Percentiles rank a stretch among this genome's conserved stretches.
Conservation (phyloP, 2,888 invertebrate species). For the Eupelmus urozonus region DNA sequence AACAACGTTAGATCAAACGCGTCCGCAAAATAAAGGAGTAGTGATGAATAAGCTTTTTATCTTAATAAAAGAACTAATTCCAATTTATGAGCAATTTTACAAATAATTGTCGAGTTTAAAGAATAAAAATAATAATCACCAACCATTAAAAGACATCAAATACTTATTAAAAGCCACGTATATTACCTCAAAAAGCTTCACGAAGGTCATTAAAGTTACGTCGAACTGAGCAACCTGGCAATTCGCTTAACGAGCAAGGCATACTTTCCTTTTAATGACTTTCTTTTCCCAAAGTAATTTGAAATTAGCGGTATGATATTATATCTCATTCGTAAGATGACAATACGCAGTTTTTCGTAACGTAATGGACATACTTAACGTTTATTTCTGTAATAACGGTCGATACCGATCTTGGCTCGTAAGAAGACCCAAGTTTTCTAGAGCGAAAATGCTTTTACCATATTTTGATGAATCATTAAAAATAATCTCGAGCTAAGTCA, state of each 20-base stretch:
- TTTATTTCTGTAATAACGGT: not conserved
- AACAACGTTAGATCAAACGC: too few relatives aligned
- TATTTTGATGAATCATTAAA: conserved; percentile 9
- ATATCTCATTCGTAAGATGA: not conserved
- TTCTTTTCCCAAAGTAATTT: conserved; percentile 26
- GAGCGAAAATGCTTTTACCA: not conserved
- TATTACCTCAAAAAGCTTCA: too few relatives aligned
- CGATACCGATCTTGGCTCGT: not conserved
- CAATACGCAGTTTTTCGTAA: conserved; percentile 4
- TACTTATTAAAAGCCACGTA: not conserved
- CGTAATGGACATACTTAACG: not conserved
- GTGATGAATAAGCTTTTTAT: too few relatives aligned
- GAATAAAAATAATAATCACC: not conserved
- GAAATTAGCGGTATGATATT: conserved; percentile 22
- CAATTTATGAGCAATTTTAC: too few relatives aligned
- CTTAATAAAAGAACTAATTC: too few relatives aligned
- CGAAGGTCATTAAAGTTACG: conserved; percentile 30
- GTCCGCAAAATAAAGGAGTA: too few relatives aligned
- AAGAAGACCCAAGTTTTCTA: not conserved
- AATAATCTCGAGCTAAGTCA: not conserved
- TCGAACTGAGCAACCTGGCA: not conserved
- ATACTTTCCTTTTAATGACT: conserved; percentile 40
- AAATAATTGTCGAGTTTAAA: too few relatives aligned
- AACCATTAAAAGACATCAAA: not conserved
- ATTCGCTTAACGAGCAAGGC: conserved; percentile 44